Evolutionary conservation across 2,797 vertebrate species (phyloP).

Genomic region (Macropus fuliginosus): DNA sequence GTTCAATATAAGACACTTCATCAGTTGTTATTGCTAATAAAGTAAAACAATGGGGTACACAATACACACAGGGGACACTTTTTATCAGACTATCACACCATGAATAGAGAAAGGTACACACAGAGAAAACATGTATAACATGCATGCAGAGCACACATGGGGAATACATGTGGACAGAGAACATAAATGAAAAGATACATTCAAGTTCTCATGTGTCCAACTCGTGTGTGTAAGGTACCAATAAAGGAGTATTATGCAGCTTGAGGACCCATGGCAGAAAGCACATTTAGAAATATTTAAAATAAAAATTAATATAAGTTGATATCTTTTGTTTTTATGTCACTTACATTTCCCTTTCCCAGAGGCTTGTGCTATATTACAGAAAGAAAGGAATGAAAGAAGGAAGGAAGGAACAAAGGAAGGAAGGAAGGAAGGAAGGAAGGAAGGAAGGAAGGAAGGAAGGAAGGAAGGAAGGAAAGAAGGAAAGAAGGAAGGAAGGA

Average conservation of each 20-base stretch:
- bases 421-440: no score
- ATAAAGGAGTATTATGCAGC: not conserved
- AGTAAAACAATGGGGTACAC: not conserved
- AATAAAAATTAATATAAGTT: not conserved
- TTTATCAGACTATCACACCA: not conserved
- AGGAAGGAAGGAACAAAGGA: no score
- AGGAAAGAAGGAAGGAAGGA: accelerated
- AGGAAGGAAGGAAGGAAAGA: no score
- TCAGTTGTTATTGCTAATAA: not conserved
- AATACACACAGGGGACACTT: not conserved
- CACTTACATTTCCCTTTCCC: not conserved
- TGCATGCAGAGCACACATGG: not conserved
- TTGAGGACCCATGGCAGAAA: not conserved
- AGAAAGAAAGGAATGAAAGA: not conserved
- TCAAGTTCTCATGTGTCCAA: not conserved
- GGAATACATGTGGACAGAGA: not conserved
- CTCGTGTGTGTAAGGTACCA: not conserved
- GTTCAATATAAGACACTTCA: not conserved
- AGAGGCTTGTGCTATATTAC: not conserved
- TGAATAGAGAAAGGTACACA: not conserved
- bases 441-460: no score
- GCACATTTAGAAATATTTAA: not conserved
- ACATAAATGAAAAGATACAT: not conserved
- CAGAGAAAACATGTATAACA: not conserved
- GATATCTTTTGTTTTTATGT: not conserved